Evolutionary conservation across 1,140 invertebrate species (phyloP).

Genomic region (Cydia pomonella): DNA sequence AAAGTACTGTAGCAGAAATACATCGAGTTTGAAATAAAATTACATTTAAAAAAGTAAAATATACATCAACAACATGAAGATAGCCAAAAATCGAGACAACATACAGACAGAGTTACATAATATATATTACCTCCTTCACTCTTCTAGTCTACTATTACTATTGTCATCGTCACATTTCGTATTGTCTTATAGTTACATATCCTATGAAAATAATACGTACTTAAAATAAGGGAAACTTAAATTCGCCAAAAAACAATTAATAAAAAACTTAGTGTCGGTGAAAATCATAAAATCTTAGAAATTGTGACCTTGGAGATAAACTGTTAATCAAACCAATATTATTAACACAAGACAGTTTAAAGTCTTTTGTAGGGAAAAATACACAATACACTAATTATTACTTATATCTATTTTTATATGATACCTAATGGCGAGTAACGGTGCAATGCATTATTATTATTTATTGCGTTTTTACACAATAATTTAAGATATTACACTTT

Average conservation of each 20-base stretch:
- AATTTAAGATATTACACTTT: conserved; percentile 35
- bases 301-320: not conserved
- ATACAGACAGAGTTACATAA: not conserved
- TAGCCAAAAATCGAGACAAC: not conserved
- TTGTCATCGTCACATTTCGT: conserved; percentile 68
- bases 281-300: no score
- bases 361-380: not conserved
- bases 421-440: conserved; percentile 30
- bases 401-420: conserved; percentile 17
- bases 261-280: no score
- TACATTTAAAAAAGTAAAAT: not conserved
- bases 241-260: no score
- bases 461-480: conserved; percentile 49
- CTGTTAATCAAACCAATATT: not conserved
- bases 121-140: not conserved
- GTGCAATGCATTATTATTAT: conserved; percentile 34
- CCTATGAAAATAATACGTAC: not conserved
- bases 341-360: not conserved
- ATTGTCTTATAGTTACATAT: conserved; percentile 47
- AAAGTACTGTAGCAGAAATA: not conserved
- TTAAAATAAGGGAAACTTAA: no score
- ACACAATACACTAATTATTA: not conserved
- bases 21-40: not conserved
- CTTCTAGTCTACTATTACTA: conserved; percentile 52
- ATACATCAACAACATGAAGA: not conserved